Evolutionary conservation across 2,888 invertebrate genomes (phyloP).

Genomic region (Pristionchus maxplancki): DNA sequence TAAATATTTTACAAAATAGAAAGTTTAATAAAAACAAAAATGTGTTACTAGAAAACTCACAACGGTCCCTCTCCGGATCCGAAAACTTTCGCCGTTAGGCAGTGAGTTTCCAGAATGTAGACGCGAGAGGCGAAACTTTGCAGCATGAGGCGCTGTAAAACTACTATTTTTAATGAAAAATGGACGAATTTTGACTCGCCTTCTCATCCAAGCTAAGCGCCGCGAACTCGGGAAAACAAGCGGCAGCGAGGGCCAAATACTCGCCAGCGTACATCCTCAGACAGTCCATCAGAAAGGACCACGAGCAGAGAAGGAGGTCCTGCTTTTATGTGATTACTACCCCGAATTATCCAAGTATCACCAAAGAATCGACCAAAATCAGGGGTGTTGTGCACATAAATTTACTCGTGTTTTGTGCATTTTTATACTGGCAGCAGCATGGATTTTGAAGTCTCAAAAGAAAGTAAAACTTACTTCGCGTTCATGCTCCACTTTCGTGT

Average conservation of each 20-base stretch:
- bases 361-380: too few species aligned
- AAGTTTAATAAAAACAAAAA: background rate
- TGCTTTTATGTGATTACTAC: background rate
- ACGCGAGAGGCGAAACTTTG: background rate
- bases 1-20: background rate
- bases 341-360: too few species aligned
- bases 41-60: background rate
- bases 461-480: background rate
- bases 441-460: background rate
- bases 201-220: background rate
- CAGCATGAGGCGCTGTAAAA: background rate
- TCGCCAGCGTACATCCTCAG: constrained; percentile 17
- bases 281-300: background rate
- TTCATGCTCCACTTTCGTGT: background rate
- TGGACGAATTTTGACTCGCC: background rate
- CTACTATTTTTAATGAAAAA: background rate
- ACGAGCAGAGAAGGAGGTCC: background rate
- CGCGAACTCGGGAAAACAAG: background rate
- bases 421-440: too few species aligned
- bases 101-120: background rate
- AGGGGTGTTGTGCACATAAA: too few species aligned
- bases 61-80: background rate
- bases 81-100: background rate
- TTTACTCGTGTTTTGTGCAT: too few species aligned
- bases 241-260: background rate